phyloP scores from a whole-genome alignment of 2,113 vertebrate species.

The Campylomormyrus numenius region DNA sequence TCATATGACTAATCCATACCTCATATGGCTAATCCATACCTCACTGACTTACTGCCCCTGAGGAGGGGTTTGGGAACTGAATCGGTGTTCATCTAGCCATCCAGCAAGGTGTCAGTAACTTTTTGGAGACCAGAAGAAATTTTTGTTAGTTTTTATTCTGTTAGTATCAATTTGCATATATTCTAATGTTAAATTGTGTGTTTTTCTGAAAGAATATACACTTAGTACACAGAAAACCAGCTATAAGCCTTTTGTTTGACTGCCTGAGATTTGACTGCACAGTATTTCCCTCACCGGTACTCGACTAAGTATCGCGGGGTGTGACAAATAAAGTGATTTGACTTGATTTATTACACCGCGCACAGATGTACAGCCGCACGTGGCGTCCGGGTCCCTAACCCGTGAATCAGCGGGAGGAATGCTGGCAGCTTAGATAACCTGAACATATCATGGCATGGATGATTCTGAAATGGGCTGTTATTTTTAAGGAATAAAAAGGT shows the following conservation, averaged over 20 bases:
- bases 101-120: not conserved
- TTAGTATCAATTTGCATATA: not conserved
- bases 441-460: not conserved
- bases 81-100: not conserved
- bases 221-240: not conserved
- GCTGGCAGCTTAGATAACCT: not conserved
- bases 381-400: not conserved
- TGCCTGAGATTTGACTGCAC: not conserved
- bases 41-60: too few species aligned
- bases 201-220: not conserved
- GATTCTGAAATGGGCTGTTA: not conserved
- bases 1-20: too few species aligned
- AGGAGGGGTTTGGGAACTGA: too few species aligned
- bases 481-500: not conserved
- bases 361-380: not conserved
- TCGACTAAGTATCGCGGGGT: not conserved
- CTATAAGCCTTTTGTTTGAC: not conserved
- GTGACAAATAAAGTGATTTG: not conserved
- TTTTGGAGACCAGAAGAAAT: not conserved
- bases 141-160: not conserved
- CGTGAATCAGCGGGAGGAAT: not conserved
- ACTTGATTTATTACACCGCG: not conserved
- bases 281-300: not conserved
- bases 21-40: too few species aligned
- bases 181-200: not conserved